These are phyloP conservation scores for Python bivittatus DNA, from an alignment of 2,113 vertebrate genomes.

Conservation along the genomic window DNA sequence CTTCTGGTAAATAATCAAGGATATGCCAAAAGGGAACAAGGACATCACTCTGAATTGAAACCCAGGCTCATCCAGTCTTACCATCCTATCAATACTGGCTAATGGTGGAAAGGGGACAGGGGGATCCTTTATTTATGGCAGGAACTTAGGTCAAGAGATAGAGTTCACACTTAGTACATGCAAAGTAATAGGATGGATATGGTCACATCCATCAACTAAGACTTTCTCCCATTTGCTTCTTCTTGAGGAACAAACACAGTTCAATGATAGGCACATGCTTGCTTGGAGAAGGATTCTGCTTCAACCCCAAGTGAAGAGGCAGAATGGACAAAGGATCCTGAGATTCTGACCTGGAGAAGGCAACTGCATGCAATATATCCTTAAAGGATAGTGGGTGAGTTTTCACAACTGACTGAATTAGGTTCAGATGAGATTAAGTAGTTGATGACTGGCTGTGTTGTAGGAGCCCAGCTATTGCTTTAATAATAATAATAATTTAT, in stretches of 20 bases:
- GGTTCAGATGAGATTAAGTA: too few relatives aligned
- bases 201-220: background rate
- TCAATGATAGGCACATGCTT: too few relatives aligned
- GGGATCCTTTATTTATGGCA: background rate
- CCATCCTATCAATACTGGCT: background rate
- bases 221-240: background rate
- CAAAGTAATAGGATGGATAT: background rate
- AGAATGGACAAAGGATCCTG: too few relatives aligned
- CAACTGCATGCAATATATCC: too few relatives aligned
- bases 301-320: too few relatives aligned
- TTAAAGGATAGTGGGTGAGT: too few relatives aligned
- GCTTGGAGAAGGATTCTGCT: too few relatives aligned
- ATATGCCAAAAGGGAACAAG: background rate
- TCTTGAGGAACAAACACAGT: background rate
- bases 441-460: too few relatives aligned
- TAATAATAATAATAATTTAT: too few relatives aligned
- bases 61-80: background rate
- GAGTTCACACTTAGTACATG: background rate
- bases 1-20: background rate
- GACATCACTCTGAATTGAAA: background rate
- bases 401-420: too few relatives aligned
- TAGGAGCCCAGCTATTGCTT: too few relatives aligned
- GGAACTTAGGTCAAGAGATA: background rate
- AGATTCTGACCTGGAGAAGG: too few relatives aligned
- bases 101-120: background rate